phyloP scores from a whole-genome alignment of 2,113 vertebrate species.

The Cephalopterus ornatus region DNA sequence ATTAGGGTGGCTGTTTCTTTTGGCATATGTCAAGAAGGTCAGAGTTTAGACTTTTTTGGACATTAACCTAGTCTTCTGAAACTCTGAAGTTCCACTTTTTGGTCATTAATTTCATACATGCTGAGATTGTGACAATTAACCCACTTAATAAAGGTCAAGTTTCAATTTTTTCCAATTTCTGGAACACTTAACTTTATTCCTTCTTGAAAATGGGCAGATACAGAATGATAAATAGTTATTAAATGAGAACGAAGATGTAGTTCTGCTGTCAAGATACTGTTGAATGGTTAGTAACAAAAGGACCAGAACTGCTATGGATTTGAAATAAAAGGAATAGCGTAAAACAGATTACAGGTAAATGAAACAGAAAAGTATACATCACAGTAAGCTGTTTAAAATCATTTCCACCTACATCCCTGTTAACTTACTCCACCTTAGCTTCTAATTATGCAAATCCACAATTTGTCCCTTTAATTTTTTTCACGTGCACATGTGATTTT shows the following conservation, averaged over 20 bases:
- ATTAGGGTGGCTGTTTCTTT: constrained; percentile 73
- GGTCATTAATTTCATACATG: constrained; percentile 83
- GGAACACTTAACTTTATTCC: constrained; percentile 79
- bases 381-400: neutral
- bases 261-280: constrained; percentile 66
- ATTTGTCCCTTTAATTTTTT: constrained; percentile 34
- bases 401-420: neutral
- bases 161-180: constrained; percentile 83
- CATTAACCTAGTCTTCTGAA: constrained; percentile 79
- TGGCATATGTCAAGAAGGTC: constrained; percentile 79
- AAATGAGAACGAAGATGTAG: constrained; percentile 67
- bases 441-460: neutral
- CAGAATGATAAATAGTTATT: constrained; percentile 79
- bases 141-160: constrained; percentile 87
- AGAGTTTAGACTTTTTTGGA: constrained; percentile 79
- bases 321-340: constrained; percentile 1
- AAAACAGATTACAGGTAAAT: neutral
- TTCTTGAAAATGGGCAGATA: constrained; percentile 78
- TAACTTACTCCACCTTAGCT: neutral
- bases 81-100: constrained; percentile 78
- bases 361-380: constrained; percentile 29
- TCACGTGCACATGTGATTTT: neutral
- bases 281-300: constrained; percentile 40
- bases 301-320: constrained; percentile 6
- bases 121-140: constrained; percentile 85